Evolutionary conservation across 2,113 vertebrate genomes (phyloP), one percentile per base, ranked within the genome.

Genomic region (Rattus norvegicus): DNA sequence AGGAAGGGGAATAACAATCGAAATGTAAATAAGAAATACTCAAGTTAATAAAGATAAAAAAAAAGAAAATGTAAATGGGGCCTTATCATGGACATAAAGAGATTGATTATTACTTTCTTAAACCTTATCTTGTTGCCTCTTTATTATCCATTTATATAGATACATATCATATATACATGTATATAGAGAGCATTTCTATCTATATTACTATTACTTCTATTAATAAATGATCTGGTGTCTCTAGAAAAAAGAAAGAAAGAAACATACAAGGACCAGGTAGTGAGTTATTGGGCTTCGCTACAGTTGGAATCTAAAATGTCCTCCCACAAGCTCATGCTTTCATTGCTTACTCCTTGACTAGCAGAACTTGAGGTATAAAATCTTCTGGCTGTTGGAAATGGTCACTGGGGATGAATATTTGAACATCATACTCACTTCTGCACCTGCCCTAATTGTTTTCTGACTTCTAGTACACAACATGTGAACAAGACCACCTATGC

Each of bases 21-120:
- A 43, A 43, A 43, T 43, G 43, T 43, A 43, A 43, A 43, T 43
- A 43, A 43, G 43, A 43, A 43, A 43, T 43, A 43, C 43, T 43
- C 43, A 43, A 43, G 43, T 43, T 43, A 43, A 43, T 43, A 43
- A 43, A 43, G 43, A 43, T 43, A 43, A 43, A 43, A 43, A 43
- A 43, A 43, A 43, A 43, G 59, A 94, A 88, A 90, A 72, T 87
- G 39, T 79, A 61, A 89, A 54, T 47, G 59, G 93, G 67, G 65
- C 86, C 39, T 85, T 67, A 59, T 2, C 22, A 67, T 9, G 84
- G 14, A 70, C 26, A 85, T 75, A 85, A 67, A 90, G 65, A 96
- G 17, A 86, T 90, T 39, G 20, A 2, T 92, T 89, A 73, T 89
- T 91, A 69, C 84, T 90, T 88, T 76, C 1, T 86, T 69, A 95